Percentiles rank a stretch among this genome's conserved stretches.
These are phyloP conservation scores for Stegastes partitus DNA, from an alignment of 2,113 vertebrate species.

Conservation along the genomic window DNA sequence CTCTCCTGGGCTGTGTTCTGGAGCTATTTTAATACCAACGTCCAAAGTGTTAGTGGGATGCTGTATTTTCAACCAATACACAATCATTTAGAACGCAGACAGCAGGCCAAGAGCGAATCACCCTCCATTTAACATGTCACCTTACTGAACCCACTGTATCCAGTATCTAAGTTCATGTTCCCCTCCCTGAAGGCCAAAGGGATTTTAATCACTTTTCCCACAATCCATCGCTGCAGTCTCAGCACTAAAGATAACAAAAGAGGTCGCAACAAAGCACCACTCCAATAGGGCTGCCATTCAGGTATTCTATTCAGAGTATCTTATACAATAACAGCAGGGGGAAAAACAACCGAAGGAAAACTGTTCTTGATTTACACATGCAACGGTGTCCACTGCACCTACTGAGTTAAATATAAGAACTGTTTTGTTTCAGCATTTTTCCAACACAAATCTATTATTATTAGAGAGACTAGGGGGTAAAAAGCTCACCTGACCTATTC, in stretches of 20 bases:
- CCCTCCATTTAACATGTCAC: not conserved
- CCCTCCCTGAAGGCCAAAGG: conserved; percentile 40
- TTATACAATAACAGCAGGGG: conserved; percentile 42
- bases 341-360: conserved; percentile 25
- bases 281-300: conserved; percentile 50
- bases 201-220: conserved; percentile 53
- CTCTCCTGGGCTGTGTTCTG: not conserved
- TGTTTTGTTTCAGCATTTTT: not conserved
- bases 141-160: conserved; percentile 33
- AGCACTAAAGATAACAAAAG: conserved; percentile 72
- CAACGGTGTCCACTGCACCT: not conserved
- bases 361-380: not conserved
- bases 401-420: not conserved
- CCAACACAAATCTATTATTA: not conserved
- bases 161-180: conserved; percentile 31
- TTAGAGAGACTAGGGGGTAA: not conserved
- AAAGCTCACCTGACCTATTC: not conserved
- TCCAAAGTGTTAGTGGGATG: not conserved
- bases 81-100: not conserved
- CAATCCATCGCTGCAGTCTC: conserved; percentile 60
- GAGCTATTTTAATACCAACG: not conserved
- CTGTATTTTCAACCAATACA: not conserved
- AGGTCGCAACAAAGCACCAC: conserved; percentile 62
- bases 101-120: not conserved
- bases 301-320: conserved; percentile 58